Conservation (phyloP, 2,888 invertebrate species). For the Zele albiditarsus region DNA sequence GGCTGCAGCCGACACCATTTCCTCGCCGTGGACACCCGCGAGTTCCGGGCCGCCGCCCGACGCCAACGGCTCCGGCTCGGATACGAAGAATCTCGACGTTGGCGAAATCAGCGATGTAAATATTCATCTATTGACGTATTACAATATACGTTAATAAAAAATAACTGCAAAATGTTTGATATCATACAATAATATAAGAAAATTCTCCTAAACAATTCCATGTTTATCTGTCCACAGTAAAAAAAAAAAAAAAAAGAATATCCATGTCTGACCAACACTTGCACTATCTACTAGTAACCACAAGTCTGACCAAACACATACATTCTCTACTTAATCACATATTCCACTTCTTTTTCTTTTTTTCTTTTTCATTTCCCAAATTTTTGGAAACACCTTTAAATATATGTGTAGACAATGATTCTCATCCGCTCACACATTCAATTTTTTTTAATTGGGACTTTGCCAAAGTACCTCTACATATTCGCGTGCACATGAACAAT, state of each 20-base stretch:
- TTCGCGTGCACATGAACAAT: conserved; percentile 58
- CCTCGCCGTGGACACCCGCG: conserved; percentile 96
- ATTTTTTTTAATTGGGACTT: too few relatives aligned
- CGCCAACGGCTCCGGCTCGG: conserved; percentile 93
- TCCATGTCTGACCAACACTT: neutral
- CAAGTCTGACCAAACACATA: too few relatives aligned
- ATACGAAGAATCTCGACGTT: conserved; percentile 93
- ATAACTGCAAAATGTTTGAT: neutral
- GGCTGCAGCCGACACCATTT: conserved; percentile 93
- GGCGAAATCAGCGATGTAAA: conserved; percentile 92
- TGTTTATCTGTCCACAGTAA: neutral
- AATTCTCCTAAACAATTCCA: too few relatives aligned
- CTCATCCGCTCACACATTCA: too few relatives aligned
- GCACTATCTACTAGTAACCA: neutral
- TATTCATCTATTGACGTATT: conserved; percentile 52
- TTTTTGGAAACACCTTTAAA: neutral
- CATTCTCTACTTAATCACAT: neutral
- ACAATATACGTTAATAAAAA: neutral
- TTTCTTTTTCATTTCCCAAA: too few relatives aligned
- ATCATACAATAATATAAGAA: too few relatives aligned
- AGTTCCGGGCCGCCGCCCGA: conserved; percentile 89
- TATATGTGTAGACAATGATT: too few relatives aligned
- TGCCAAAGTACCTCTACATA: neutral
- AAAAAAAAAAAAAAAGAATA: neutral
- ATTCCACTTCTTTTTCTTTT: neutral